Base-by-base conservation (phyloP, 2,888 invertebrate species). In the Cabera pusaria region DNA sequence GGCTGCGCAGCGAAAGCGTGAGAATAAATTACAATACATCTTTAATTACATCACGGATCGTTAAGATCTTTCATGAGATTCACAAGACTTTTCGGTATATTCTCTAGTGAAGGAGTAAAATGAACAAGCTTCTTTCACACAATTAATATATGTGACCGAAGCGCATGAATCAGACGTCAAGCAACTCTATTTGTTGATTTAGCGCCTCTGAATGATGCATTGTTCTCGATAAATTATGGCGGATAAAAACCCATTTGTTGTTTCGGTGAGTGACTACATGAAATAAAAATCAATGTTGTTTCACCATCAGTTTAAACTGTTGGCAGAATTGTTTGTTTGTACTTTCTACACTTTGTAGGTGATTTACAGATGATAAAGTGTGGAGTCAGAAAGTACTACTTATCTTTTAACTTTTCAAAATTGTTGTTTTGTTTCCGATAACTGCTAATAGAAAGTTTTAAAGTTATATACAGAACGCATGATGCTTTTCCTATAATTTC, bases 121-220 rank as follows among this genome's bases (percentile, higher is more conserved):
- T 41, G 47, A 52, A 50, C 23, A 34, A 11, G 19, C 9, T 11
- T 40, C 45, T 43, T 52, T 39, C 34, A 33, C 45, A 44, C 2
- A 43, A 47, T 50, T 49, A 47, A 44, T 46, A 44, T 32, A 31
- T 44, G 49, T 50, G 37, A 43, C 33, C 36, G 34, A 44, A 37
- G 34, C 36, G 20, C 21, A 57, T 70, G 69, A 71, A 59, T 72
- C 66, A 70, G 56, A 50, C 40, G 44, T 37, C 52, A 57, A 60
- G 63, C 64, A 59, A 51, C 64, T 62, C 61, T 60, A 61, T 64
- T 63, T 60, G 63, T 59, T 64, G 62, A 65, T 63, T 60, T 59
- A 56, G 52, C 52, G 48, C 50, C 54, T 56, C 56, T 63, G 58
- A 61, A 69, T 69, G 66, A 72, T 64, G 62, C 64, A 72, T 72